Percentiles rank a stretch among this genome's conserved stretches.
Conservation (phyloP, 1,140 invertebrate genomes). For the Euura saliciscinereae region DNA sequence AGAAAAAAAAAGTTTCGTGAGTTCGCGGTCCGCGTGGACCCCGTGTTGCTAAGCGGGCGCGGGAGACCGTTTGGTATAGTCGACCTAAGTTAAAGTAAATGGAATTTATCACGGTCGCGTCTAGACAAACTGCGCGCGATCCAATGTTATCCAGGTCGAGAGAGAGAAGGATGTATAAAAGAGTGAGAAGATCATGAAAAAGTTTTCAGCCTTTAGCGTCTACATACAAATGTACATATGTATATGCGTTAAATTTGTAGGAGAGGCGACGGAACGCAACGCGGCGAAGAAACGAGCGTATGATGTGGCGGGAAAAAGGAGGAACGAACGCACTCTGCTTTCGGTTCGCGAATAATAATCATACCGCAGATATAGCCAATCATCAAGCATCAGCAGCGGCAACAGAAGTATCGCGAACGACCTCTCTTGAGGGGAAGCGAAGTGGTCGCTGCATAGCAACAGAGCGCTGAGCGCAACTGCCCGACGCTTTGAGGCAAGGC, state of each 20-base stretch:
- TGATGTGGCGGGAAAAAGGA: too few relatives aligned
- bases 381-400: background rate
- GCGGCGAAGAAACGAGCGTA: background rate
- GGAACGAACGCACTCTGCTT: background rate
- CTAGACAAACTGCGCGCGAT: background rate
- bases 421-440: too few relatives aligned
- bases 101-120: conserved; percentile 1
- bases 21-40: background rate
- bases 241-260: background rate
- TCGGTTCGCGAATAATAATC: conserved; percentile 4
- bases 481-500: background rate
- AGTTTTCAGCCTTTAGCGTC: too few relatives aligned
- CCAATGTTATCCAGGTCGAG: background rate
- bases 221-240: background rate
- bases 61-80: background rate
- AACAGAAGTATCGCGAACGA: background rate
- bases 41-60: background rate
- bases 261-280: background rate
- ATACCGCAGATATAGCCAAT: background rate
- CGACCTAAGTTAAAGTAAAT: background rate
- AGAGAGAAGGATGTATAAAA: background rate
- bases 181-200: too few relatives aligned
- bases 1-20: too few relatives aligned
- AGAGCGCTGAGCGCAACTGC: conserved; percentile 29
- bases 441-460: conserved; percentile 43